Base-by-base conservation (phyloP, 2,797 vertebrate genomes). In the Phrynocephalus vlangalii region DNA sequence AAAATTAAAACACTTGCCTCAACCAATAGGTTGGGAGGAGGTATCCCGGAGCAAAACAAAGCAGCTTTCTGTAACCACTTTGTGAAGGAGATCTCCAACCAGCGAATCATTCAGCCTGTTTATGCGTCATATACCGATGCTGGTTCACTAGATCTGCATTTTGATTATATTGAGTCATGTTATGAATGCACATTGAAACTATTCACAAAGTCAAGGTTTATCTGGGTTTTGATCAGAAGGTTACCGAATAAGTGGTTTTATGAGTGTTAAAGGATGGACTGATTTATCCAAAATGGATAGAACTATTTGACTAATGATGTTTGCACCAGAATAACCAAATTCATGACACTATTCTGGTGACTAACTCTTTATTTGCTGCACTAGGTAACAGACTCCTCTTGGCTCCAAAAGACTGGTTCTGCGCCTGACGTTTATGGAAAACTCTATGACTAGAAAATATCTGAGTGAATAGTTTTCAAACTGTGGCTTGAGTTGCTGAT, bases 401-500 rank as follows among this genome's bases (percentile, higher is more conserved):
- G 60, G 18, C 60, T 44, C n/a, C 63, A 79, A 88, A 38, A 79
- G 10, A 16, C 3, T 84, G 33, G 44, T 11, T 87, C 6, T 70
- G 18, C 82, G 6, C 71, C 60, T n/a, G 30, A 79, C 20, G 28
- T 80, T 75, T 52, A 44, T 38, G 56, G 56, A 77, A 88, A 73
- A 48, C n/a, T 24, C 6, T 70, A 80, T 2, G 13, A 22, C 16
- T 67, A 33, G 60, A 66, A 88, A 81, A 24, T 66, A 56, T 38
- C 24, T 75, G 56, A 66, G 56, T 73, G 79, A 80, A 52, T 28
- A 81, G 44, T 44, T 84, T 84, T 13, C 76, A 80, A 80, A 66
- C 70, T 52, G 30, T 88, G 22, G 50, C 28, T 18, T 71, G 75
- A 66, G 48, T 72, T 63, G 76, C 83, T 85, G 77, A 80, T 80